phyloP scores from a whole-genome alignment of 1,140 invertebrate species.

The Aphaenogaster floridana region DNA sequence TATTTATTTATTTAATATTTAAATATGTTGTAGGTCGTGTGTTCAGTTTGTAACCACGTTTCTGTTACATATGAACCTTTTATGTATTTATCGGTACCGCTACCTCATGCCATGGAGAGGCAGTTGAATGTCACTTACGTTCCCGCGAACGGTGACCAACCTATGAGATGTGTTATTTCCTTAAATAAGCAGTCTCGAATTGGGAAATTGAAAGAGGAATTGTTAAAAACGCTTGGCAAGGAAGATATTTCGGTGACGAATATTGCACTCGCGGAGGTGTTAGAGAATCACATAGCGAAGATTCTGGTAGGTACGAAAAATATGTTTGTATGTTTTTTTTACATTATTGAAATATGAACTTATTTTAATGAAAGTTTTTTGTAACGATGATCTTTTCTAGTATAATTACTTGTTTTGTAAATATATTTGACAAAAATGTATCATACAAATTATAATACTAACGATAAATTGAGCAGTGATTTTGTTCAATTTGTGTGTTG shows the following conservation, averaged over 20 bases:
- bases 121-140: constrained; percentile 90
- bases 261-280: constrained; percentile 89
- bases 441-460: neutral
- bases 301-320: constrained; percentile 87
- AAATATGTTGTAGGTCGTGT: constrained; percentile 88
- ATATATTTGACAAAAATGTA: constrained; percentile 40
- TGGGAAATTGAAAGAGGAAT: constrained; percentile 87
- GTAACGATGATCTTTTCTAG: constrained; percentile 22
- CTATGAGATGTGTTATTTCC: constrained; percentile 88
- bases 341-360: constrained; percentile 7
- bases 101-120: constrained; percentile 90
- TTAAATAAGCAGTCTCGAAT: constrained; percentile 89
- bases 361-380: constrained; percentile 15
- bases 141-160: constrained; percentile 84
- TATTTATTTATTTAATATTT: neutral
- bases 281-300: constrained; percentile 90
- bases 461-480: neutral
- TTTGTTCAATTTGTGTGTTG: constrained; percentile 27
- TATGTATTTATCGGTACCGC: constrained; percentile 91
- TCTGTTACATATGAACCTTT: constrained; percentile 92
- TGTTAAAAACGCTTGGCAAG: constrained; percentile 85
- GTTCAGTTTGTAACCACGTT: constrained; percentile 90
- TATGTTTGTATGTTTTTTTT: constrained; percentile 10
- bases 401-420: constrained; percentile 18
- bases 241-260: constrained; percentile 83